Evolutionary conservation across 2,113 vertebrate genomes (phyloP).

Genomic region (Ranitomeya variabilis): DNA sequence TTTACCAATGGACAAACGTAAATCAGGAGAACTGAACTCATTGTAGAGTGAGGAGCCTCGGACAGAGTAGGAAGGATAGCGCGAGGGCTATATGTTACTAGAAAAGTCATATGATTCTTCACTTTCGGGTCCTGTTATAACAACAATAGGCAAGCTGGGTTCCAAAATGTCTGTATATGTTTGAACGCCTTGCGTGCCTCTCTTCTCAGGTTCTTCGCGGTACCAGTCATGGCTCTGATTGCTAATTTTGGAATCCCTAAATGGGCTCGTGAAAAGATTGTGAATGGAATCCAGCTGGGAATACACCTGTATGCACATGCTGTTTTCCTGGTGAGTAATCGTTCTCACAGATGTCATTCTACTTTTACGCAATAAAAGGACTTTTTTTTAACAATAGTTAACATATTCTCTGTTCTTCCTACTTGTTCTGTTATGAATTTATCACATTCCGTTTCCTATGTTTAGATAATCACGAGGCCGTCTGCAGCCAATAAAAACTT

Average conservation of each 20-base stretch:
- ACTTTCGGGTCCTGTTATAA: background rate
- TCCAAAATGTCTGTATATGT: background rate
- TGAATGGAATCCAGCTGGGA: constrained; percentile 91
- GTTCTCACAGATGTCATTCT: too few relatives aligned
- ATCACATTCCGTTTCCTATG: background rate
- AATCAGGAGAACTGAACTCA: too few relatives aligned
- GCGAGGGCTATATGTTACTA: background rate
- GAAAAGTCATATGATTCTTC: background rate
- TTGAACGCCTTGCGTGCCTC: background rate
- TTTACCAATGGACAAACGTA: too few relatives aligned
- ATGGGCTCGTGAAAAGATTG: constrained; percentile 93
- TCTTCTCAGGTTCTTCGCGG: constrained; percentile 84
- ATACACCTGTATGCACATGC: constrained; percentile 91
- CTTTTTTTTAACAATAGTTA: too few relatives aligned
- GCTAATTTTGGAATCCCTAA: constrained; percentile 92
- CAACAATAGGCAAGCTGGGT: background rate
- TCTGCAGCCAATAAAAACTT: constrained; percentile 95
- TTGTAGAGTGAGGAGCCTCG: too few relatives aligned
- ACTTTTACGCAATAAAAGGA: too few relatives aligned
- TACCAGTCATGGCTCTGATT: constrained; percentile 88
- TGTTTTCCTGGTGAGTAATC: constrained; percentile 78
- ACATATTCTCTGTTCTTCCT: background rate
- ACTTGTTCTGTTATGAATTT: background rate
- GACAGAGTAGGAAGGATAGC: background rate
- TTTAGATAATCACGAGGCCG: constrained; percentile 85